Evolutionary conservation across 2,797 vertebrate species (phyloP).

Genomic region (Coranthus polyacanthus): DNA sequence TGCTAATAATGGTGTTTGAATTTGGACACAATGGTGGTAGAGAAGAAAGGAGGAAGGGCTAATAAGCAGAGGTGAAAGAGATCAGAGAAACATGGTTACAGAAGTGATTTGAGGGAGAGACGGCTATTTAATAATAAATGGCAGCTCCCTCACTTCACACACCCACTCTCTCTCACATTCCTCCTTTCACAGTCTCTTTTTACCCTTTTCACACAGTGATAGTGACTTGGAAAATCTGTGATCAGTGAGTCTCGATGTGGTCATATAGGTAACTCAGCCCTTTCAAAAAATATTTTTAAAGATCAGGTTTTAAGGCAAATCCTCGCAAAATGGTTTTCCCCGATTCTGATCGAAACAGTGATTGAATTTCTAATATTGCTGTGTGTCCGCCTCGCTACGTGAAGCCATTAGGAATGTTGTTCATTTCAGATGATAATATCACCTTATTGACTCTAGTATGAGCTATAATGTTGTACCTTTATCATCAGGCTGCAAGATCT

Average conservation of each 20-base stretch:
- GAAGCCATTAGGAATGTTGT: not conserved
- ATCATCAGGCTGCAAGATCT: slow-evolving; percentile 6
- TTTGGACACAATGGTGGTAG: slow-evolving; percentile 31
- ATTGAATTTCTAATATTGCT: not conserved
- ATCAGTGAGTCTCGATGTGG: slow-evolving; percentile 22
- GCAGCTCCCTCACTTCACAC: slow-evolving; percentile 29
- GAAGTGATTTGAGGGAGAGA: slow-evolving; percentile 25
- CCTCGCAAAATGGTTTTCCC: not conserved
- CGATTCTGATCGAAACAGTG: not conserved
- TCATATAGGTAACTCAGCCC: not conserved
- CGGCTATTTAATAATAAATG: slow-evolving; percentile 42
- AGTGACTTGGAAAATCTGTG: slow-evolving; percentile 26
- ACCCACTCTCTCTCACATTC: slow-evolving; percentile 25
- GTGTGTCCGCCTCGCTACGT: not conserved
- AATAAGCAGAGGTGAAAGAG: slow-evolving; percentile 25
- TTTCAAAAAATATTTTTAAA: slow-evolving; percentile 8
- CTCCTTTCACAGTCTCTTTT: slow-evolving; percentile 14
- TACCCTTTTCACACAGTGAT: slow-evolving; percentile 23
- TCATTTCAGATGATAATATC: slow-evolving; percentile 15
- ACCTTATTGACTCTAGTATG: slow-evolving; percentile 1
- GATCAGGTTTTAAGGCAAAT: not conserved
- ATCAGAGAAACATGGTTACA: slow-evolving; percentile 18
- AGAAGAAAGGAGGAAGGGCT: not conserved
- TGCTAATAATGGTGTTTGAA: slow-evolving; percentile 41
- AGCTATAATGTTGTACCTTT: slow-evolving; percentile 11